Evolutionary conservation across 1,140 invertebrate genomes (phyloP), one percentile per base, ranked within the genome.

Genomic region (Scylla paramamosain): DNA sequence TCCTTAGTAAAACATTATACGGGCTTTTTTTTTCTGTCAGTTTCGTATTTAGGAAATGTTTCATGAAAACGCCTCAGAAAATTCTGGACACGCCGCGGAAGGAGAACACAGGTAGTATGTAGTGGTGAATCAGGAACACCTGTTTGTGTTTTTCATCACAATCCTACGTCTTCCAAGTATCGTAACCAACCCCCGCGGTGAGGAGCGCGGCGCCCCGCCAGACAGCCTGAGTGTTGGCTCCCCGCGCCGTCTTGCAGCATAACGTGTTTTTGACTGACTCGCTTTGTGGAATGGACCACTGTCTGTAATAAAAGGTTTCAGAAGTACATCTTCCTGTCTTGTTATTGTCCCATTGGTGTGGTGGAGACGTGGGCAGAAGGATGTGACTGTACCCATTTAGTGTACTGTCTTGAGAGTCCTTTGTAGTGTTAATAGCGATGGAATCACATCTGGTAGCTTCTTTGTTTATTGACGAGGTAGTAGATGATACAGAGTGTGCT

Each of bases 251-350:
- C 59, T 45, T 25, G 31, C 46, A 8, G n/a, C 46, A 29, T 90
- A 48, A 29, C 67, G 93, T 94, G 93, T 84, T 94, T 91, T 91
- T 77, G 88, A 94, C 59, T 20, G 93, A 94, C 32, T 94, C 90
- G 93, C 93, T 94, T 94, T 94, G 93, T 94, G 93, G 93, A 90
- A 94, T 83, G 93, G 83, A 93, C 92, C n/a, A 87, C 48, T 52
- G 92, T 93, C 92, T 93, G 90, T 87, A 94, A 94, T 94, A 90
- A 94, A 94, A 94, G 93, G 93, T 94, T 94, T 94, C 93, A 94
- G 59, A 94, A 94, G 48, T 82, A 94, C 39, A 31, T 83, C 31
- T 12, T 59, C 52, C 29, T 87, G 20, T 86, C 39, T 92, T 25
- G 10, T n/a, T 46, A 39, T 39, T 46, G 67, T 77, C 67, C 67